phyloP scores from a whole-genome alignment of 2,888 invertebrate genomes.

The Halictus ligatus region DNA sequence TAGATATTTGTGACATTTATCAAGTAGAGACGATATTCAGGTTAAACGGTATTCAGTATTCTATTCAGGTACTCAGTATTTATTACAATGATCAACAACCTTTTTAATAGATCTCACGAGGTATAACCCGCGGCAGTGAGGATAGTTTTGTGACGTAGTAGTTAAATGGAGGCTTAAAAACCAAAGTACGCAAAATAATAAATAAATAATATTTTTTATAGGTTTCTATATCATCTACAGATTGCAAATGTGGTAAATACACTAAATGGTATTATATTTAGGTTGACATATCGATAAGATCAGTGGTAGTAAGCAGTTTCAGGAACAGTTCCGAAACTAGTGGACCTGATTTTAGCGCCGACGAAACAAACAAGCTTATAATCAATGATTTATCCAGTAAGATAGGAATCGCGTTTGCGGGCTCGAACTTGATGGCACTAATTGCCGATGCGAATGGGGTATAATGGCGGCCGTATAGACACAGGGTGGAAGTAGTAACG shows the following conservation, averaged over 20 bases:
- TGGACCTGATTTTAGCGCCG: slow-evolving; percentile 8
- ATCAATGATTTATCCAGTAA: slow-evolving; percentile 41
- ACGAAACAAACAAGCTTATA: slow-evolving; percentile 36
- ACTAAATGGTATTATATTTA: neutral
- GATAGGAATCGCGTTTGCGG: slow-evolving; percentile 49
- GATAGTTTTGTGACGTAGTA: no score
- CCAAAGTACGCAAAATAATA: neutral
- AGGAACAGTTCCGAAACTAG: neutral
- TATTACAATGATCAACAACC: no score
- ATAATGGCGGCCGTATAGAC: slow-evolving; percentile 51
- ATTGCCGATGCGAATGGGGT: slow-evolving; percentile 47
- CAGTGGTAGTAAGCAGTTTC: neutral
- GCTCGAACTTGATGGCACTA: slow-evolving; percentile 57
- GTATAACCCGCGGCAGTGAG: no score
- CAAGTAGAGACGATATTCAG: no score
- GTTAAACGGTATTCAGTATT: no score
- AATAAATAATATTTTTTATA: neutral
- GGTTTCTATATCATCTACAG: neutral
- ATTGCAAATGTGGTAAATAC: neutral
- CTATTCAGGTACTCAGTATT: no score
- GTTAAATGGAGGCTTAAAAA: neutral
- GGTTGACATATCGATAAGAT: neutral
- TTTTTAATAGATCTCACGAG: no score
- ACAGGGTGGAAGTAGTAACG: slow-evolving; percentile 51
- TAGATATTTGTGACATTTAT: no score